Evolutionary conservation across 2,888 invertebrate genomes (phyloP).

Genomic region (Habroteleia sp.): DNA sequence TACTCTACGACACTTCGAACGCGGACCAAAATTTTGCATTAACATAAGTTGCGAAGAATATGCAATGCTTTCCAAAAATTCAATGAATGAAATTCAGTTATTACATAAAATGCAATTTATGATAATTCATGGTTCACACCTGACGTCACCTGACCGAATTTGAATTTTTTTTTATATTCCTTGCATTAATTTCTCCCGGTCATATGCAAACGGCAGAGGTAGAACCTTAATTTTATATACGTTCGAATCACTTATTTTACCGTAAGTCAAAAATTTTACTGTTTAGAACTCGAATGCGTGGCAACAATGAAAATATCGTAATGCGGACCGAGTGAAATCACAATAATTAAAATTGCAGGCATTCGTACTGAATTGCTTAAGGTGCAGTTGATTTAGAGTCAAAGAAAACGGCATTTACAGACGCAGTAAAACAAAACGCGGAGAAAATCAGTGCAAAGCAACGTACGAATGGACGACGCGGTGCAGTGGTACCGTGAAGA

Average conservation of each 20-base stretch:
- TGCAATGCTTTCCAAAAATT: constrained; percentile 22
- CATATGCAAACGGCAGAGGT: constrained; percentile 6
- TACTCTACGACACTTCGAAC: no score
- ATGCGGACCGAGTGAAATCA: constrained; percentile 36
- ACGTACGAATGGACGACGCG: constrained; percentile 14
- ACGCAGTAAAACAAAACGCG: constrained; percentile 55
- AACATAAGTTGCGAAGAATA: constrained; percentile 24
- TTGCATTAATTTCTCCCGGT: constrained; percentile 18
- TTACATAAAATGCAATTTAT: constrained; percentile 43
- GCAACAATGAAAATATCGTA: constrained; percentile 48
- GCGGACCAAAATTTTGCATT: no score
- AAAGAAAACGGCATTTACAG: constrained; percentile 44
- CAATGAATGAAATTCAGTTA: constrained; percentile 30
- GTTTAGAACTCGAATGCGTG: constrained; percentile 4
- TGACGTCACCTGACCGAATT: constrained; percentile 2
- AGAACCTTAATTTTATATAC: constrained; percentile 28
- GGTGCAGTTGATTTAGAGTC: constrained; percentile 55
- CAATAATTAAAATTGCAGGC: constrained; percentile 48
- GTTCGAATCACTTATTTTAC: constrained; percentile 15
- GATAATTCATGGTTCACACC: constrained; percentile 26
- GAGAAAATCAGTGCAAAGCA: constrained; percentile 56
- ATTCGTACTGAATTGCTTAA: constrained; percentile 30
- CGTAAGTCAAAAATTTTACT: constrained; percentile 22
- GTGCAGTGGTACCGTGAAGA: constrained; percentile 13
- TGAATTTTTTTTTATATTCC: constrained; percentile 6